Conservation (phyloP, 2,888 invertebrate genomes). For the Galerucella pusilla region DNA sequence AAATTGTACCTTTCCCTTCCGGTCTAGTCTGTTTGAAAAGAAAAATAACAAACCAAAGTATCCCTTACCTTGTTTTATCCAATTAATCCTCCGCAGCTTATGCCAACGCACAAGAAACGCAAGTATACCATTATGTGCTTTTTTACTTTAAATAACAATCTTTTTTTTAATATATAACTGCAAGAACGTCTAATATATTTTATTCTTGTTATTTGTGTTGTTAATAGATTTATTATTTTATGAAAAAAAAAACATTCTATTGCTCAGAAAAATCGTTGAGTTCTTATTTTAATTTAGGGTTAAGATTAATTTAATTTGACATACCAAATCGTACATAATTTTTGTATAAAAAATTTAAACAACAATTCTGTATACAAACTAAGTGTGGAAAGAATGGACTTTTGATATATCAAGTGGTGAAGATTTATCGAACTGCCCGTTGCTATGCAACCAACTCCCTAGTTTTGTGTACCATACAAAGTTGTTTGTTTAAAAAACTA, state of each 20-base stretch:
- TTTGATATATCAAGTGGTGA: background rate
- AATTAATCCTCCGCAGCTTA: slow-evolving; percentile 47
- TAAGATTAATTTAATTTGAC: background rate
- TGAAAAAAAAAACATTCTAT: slow-evolving; percentile 39
- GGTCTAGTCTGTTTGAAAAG: slow-evolving; percentile 46
- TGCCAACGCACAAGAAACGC: slow-evolving; percentile 58
- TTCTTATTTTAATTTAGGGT: background rate
- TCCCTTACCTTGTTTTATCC: slow-evolving; percentile 45
- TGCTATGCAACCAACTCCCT: background rate
- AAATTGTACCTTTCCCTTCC: slow-evolving; percentile 20
- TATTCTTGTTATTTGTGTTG: slow-evolving; percentile 61
- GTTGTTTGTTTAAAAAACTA: background rate
- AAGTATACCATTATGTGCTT: slow-evolving; percentile 57
- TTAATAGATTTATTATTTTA: slow-evolving; percentile 50
- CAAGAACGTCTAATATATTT: slow-evolving; percentile 48
- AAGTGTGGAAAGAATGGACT: background rate
- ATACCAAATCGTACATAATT: background rate
- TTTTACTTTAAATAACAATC: slow-evolving; percentile 43
- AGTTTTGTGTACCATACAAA: background rate
- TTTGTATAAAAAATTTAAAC: background rate
- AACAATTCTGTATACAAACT: background rate
- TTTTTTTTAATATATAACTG: slow-evolving; percentile 40
- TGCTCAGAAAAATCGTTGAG: slow-evolving; percentile 26
- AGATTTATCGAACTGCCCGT: too few relatives aligned
- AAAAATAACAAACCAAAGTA: slow-evolving; percentile 52